phyloP scores from a whole-genome alignment of 1,140 invertebrate species.

The Heliconius eleuchia region DNA sequence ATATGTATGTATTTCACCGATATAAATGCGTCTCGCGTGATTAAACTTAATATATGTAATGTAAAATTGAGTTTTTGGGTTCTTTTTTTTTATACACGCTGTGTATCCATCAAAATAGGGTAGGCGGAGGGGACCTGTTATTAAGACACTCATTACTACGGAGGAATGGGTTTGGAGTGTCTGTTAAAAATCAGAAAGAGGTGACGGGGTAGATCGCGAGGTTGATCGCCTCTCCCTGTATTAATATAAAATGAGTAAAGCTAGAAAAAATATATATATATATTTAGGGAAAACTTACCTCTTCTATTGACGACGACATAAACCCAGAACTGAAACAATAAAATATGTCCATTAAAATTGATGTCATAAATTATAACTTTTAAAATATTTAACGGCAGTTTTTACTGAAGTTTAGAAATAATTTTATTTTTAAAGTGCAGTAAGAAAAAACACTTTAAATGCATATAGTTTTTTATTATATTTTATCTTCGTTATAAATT shows the following conservation, averaged over 20 bases:
- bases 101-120: not conserved
- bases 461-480: too few relatives aligned
- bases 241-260: not conserved
- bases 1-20: too few relatives aligned
- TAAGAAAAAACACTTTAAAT: too few relatives aligned
- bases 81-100: not conserved
- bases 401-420: too few relatives aligned
- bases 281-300: conserved; percentile 50
- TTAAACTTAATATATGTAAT: too few relatives aligned
- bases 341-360: conserved; percentile 25
- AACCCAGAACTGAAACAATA: conserved; percentile 68
- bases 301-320: conserved; percentile 70
- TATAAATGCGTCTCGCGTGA: too few relatives aligned
- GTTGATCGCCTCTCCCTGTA: not conserved
- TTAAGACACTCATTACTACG: not conserved
- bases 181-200: too few relatives aligned
- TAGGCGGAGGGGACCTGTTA: not conserved
- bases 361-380: not conserved
- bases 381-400: too few relatives aligned
- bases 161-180: too few relatives aligned
- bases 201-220: not conserved
- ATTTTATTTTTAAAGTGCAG: too few relatives aligned
- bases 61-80: too few relatives aligned
- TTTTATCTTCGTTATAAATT: too few relatives aligned
- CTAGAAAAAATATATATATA: not conserved